Percentiles rank a stretch among this genome's conserved stretches.
Evolutionary conservation across 2,888 invertebrate genomes (phyloP).

Genomic region (Gerosis bhagava): DNA sequence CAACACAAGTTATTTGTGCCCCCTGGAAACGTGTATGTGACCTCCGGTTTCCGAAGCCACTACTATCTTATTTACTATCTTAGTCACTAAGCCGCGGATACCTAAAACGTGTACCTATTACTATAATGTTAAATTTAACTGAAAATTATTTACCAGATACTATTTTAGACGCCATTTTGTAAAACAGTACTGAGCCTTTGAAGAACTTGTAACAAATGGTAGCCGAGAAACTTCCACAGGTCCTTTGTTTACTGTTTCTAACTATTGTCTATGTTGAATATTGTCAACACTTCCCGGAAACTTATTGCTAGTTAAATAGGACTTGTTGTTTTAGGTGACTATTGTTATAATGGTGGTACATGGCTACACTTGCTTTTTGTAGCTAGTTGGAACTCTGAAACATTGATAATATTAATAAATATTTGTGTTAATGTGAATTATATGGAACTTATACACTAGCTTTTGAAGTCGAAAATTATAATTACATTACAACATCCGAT

Average conservation of each 20-base stretch:
- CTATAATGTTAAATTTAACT: too few species aligned
- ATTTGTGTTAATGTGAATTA: too few species aligned
- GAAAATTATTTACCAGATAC: constrained; percentile 38
- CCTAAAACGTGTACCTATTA: too few species aligned
- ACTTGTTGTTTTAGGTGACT: constrained; percentile 12
- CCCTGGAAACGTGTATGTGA: too few species aligned
- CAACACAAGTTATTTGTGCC: too few species aligned
- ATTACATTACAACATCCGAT: too few species aligned
- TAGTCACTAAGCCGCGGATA: too few species aligned
- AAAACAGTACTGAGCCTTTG: constrained; percentile 27
- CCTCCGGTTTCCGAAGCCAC: too few species aligned
- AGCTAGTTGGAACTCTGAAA: constrained; percentile 50
- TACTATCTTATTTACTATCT: too few species aligned
- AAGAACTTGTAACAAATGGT: constrained; percentile 30
- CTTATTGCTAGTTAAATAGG: constrained; percentile 18
- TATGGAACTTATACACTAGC: too few species aligned
- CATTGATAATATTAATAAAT: neutral
- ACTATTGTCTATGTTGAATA: constrained; percentile 41
- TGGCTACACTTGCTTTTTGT: constrained; percentile 44
- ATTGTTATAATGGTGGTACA: constrained; percentile 45
- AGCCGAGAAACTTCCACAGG: constrained; percentile 19
- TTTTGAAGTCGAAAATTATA: too few species aligned
- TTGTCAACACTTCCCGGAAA: constrained; percentile 29
- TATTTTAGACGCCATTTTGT: constrained; percentile 26
- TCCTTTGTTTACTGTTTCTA: constrained; percentile 36